These are phyloP conservation scores for Sebastes vulpes DNA, from an alignment of 2,797 vertebrate genomes.

Conservation along the genomic window DNA sequence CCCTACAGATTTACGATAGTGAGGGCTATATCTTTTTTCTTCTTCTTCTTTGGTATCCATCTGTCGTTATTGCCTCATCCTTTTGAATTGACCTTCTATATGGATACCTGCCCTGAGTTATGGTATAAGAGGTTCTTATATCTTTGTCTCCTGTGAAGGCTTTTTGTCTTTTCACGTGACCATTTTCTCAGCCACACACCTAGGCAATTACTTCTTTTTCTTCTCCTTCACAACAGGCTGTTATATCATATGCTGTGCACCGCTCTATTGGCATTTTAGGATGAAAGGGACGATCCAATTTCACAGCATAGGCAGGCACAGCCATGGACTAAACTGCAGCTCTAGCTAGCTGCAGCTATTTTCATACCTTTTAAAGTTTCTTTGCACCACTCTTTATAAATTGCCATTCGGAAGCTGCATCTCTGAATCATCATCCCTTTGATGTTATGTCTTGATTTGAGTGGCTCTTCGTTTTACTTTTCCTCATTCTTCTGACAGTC, in stretches of 20 bases:
- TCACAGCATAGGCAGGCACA: neutral
- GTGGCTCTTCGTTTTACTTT: constrained; percentile 55
- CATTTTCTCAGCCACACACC: neutral
- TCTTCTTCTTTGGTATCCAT: constrained; percentile 17
- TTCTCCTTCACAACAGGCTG: constrained; percentile 3
- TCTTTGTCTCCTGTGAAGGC: neutral
- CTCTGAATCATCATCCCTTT: constrained; percentile 46
- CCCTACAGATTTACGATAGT: constrained; percentile 17
- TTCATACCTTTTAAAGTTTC: constrained; percentile 18
- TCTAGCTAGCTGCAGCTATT: constrained; percentile 7
- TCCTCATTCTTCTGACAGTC: constrained; percentile 32
- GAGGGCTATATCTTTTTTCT: neutral
- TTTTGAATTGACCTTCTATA: constrained; percentile 2
- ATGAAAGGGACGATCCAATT: constrained; percentile 25
- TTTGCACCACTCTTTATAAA: constrained; percentile 9
- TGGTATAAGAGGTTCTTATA: neutral
- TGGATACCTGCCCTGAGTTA: neutral
- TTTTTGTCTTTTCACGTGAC: constrained; percentile 1
- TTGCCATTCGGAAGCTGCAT: constrained; percentile 29
- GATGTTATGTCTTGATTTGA: constrained; percentile 54
- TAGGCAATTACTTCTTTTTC: neutral
- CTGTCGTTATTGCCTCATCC: constrained; percentile 6
- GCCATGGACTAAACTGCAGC: neutral
- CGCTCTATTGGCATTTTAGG: constrained; percentile 4
- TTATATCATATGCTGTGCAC: neutral